Base-by-base conservation (phyloP, 2,113 vertebrate genomes). In the Mesocricetus auratus region DNA sequence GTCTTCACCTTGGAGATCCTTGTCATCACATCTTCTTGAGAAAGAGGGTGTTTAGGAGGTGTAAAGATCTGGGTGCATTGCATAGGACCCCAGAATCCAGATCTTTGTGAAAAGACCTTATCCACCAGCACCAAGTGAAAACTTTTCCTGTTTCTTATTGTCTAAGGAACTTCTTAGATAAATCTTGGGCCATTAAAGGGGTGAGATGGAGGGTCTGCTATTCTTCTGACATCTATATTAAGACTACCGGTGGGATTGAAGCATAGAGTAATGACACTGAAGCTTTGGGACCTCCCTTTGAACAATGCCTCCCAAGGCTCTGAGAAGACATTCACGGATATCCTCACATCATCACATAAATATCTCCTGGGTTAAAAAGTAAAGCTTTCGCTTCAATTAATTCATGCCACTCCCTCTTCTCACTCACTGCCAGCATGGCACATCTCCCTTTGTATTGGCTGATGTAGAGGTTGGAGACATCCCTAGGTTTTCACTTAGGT, bases 221-320 rank as follows among this genome's bases (percentile, higher is more conserved):
- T 92, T 95, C 64, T 95, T 56, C 39, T 94, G 56, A 31, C 71
- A 82, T 88, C 15, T 39, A 50, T 74, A 53, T 71, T 79, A 94
- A 93, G 60, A 77, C 17, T 60, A 17, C 81, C 60, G 82, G 58
- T 62, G 73, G 33, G 16, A 42, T 6, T 26, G 39, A 75, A 42
- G 19, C 45, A 86, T 19, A 77, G 29, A n/a, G 81, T 89, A 86
- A 60, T 33, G 64, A 85, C 13, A 13, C 9, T 10, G 36, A 77
- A 62, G 24, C 58, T 89, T 89, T 45, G 77, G 77, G 33, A 10
- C 31, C 79, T 17, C 45, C 92, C 16, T 13, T 93, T 56, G 71
- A 16, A 50, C 33, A 29, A 3, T 58, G 78, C 21, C 66, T 87
- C 81, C 47, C 86, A 60, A 92, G 47, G 19, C 7, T 83, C 56